A percentile compares a stretch with the other conserved stretches of the same genome.
phyloP scores from a whole-genome alignment of 2,888 invertebrate species.

The Smittia aterrima region DNA sequence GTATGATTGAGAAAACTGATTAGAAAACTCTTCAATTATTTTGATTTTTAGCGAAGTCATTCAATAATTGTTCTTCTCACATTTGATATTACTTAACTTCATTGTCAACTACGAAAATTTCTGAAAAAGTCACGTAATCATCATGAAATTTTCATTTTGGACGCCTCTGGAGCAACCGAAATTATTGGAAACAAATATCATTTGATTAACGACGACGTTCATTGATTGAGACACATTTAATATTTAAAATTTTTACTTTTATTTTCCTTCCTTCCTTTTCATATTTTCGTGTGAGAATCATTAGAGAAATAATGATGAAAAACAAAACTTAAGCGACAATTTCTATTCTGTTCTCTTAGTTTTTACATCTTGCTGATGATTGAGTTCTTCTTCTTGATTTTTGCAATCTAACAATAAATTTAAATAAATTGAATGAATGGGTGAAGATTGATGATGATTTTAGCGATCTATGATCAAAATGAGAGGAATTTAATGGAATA shows the following conservation, averaged over 20 bases:
- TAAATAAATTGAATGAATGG: constrained; percentile 35
- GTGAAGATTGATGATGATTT: constrained; percentile 27
- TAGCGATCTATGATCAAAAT: constrained; percentile 36
- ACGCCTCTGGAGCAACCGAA: too few relatives aligned
- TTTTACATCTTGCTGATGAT: constrained; percentile 10
- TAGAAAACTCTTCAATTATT: too few relatives aligned
- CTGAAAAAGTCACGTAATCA: too few relatives aligned
- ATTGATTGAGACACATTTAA: background rate
- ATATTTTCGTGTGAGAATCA: constrained; percentile 5
- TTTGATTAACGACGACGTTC: too few relatives aligned
- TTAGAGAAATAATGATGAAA: constrained; percentile 13
- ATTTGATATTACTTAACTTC: too few relatives aligned
- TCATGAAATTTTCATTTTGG: too few relatives aligned
- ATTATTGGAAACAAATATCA: too few relatives aligned
- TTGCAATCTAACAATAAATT: constrained; percentile 22
- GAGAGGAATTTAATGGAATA: constrained; percentile 38
- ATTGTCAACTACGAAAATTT: too few relatives aligned
- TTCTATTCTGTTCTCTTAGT: background rate
- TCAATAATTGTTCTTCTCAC: too few relatives aligned
- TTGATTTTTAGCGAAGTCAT: too few relatives aligned
- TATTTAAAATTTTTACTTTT: constrained; percentile 15
- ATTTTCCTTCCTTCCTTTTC: background rate
- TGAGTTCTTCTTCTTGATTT: background rate
- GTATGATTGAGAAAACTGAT: too few relatives aligned
- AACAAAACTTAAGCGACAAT: constrained; percentile 13